Base-by-base conservation (phyloP, 2,888 invertebrate species). In the Hydroisotoma schaefferi region DNA sequence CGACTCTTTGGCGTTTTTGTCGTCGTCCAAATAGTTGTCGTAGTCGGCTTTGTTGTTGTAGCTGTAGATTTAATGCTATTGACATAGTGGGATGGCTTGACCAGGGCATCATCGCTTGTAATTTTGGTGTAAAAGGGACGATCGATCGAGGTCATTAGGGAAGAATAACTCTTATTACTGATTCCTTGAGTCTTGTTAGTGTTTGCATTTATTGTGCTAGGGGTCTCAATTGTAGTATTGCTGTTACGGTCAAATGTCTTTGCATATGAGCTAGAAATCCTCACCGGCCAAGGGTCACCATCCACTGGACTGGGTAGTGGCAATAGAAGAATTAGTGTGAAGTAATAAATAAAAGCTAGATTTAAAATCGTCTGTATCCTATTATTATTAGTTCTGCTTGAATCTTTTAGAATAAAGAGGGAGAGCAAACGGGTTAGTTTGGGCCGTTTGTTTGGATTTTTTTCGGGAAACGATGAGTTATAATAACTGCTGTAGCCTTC, bases 51-150 rank as follows among this genome's bases (percentile, higher is more conserved):
- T n/a, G 59, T 40, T 2, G 64, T 20, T 10, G 44, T 46, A 29
- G 23, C 23, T 18, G 33, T 5, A 40, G n/a, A 4, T 5, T 4
- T 40, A 15, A 8, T 18, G n/a, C 40, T 40, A 15, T 40, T 51
- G 47, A 51, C 51, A 25, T 56, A 40, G 38, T 33, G 28, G 18
- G 58, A 8, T 18, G 49, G 58, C 15, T 51, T 51, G 5, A 51
- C 38, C 2, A 62, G 46, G 15, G 62, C 62, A 46, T 62, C 62
- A 20, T 55, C 37, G 18, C 43, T 49, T 1, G 58, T 58, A 5
- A 62, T 52, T 55, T 62, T 57, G 37, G 62, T 62, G 51, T 65
- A 65, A 22, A 59, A 61, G 15, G 65, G 65, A 28, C 62, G 48
- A 40, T 59, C 59, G 29, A 65, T 62, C 23, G 65, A 65, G 46